Conservation (phyloP, 2,113 vertebrate species). For the Theristicus caerulescens region DNA sequence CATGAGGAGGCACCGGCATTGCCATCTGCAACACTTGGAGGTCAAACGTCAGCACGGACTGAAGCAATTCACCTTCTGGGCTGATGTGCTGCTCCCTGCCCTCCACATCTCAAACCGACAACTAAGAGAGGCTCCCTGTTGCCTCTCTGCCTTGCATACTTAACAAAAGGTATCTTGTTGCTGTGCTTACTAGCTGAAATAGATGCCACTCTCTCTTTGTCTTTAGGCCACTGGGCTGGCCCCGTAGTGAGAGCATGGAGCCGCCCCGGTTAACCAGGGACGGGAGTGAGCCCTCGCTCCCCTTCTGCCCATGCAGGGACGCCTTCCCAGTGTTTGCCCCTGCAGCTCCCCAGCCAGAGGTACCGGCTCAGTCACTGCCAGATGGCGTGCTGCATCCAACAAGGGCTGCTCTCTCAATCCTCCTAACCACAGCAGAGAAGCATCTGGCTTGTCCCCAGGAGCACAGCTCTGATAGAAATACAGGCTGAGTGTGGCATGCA, state of each 20-base stretch:
- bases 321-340: not conserved
- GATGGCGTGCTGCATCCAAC: not conserved
- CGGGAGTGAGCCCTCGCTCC: not conserved
- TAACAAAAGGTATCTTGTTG: not conserved
- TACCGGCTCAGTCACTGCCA: accelerated
- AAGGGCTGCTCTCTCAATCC: not conserved
- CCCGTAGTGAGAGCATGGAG: not conserved
- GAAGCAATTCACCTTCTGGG: not conserved
- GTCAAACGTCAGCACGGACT: not conserved
- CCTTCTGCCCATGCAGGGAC: not conserved
- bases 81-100: not conserved
- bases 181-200: not conserved
- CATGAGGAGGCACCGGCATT: not conserved
- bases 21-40: not conserved
- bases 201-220: not conserved
- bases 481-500: not conserved
- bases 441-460: not conserved
- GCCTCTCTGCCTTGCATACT: not conserved
- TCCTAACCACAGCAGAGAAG: not conserved
- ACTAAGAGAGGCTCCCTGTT: not conserved
- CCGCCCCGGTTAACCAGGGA: too few species aligned
- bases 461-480: not conserved
- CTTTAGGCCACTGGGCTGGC: not conserved
- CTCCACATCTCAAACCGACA: not conserved
- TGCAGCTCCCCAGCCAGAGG: not conserved